Base-by-base conservation (phyloP, 2,113 vertebrate genomes). In the Trogon melanurus region DNA sequence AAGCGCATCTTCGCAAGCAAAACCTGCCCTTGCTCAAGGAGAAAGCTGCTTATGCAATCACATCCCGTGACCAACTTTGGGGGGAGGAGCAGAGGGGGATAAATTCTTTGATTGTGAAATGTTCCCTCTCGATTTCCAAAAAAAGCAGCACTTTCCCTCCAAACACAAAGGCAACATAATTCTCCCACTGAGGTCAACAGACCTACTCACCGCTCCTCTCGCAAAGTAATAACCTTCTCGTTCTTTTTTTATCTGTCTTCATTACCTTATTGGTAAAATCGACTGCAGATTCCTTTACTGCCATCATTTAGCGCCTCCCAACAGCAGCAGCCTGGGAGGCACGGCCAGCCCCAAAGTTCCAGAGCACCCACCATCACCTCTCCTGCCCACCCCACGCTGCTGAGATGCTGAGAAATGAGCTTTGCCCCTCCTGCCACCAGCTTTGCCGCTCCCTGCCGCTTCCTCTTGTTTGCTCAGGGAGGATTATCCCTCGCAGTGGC, bases 31-130 rank as follows among this genome's bases (percentile, higher is more conserved):
- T 94, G 72, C 62, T 84, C 75, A 97, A 94, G 89, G 91, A 79
- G 96, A 80, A 88, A 95, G 91, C 80, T 86, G 84, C 81, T 89
- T 61, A 85, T 86, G 94, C 91, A 94, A 66, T 26, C 70, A 62
- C 32, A 90, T 54, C 91, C 88, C 13, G 0, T 85, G 92, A 93
- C 79, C 79, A 75, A 1, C 76, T 41, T 16, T 82, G 58, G 88
- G 64, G 64, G 94, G 84, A 96, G 73, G 89, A 81, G 87, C 87
- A 89, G 47, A 72, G 32, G 9, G 91, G 91, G 91, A 80, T 62
- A 91, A 87, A 84, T 92, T 90, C 82, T 95, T 91, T 78, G 86
- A 76, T 91, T 82, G 91, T 79, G 64, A 95, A 95, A 83, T 25
- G 54, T 94, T 92, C 64, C 50, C 79, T 94, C 50, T 87, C 30